Percentiles rank a stretch among this genome's conserved stretches.
phyloP scores from a whole-genome alignment of 2,113 vertebrate genomes.

The Ciconia boyciana region DNA sequence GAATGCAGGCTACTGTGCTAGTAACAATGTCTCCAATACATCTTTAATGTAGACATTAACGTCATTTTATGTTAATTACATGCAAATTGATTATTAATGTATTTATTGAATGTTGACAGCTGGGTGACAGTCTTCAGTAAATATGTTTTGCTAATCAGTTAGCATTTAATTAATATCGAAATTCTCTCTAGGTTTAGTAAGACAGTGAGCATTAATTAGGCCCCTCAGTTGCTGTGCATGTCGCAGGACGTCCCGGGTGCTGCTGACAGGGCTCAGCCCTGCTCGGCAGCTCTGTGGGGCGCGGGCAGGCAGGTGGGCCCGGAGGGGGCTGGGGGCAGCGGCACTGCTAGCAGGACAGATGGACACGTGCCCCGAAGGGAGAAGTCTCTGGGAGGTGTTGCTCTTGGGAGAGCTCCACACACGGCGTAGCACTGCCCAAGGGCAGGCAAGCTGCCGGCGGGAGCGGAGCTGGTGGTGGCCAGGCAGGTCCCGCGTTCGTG shows the following conservation, averaged over 20 bases:
- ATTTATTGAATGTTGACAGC: conserved; percentile 48
- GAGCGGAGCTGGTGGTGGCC: not conserved
- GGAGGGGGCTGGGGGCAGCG: not conserved
- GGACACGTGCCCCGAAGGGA: rapidly evolving
- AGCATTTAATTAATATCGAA: conserved; percentile 15
- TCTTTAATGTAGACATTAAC: conserved; percentile 11
- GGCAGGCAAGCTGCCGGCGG: not conserved
- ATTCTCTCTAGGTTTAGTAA: not conserved
- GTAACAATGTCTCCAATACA: not conserved
- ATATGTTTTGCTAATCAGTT: conserved; percentile 45
- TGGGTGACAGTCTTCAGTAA: conserved; percentile 33
- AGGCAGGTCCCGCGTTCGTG: rapidly evolving
- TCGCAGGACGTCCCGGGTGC: rapidly evolving
- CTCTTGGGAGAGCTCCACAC: not conserved
- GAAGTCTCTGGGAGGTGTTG: not conserved
- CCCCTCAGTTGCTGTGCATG: not conserved
- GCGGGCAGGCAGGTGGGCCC: not conserved
- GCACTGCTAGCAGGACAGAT: not conserved
- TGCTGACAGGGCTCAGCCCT: not conserved
- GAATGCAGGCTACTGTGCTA: not conserved
- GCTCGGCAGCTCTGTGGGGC: not conserved
- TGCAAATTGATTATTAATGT: conserved; percentile 37
- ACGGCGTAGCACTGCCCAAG: rapidly evolving
- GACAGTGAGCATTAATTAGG: not conserved
- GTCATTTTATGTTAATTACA: not conserved